Evolutionary conservation across 2,113 vertebrate genomes (phyloP), one percentile per base, ranked within the genome.

Genomic region (Benitochromis conjunctus): DNA sequence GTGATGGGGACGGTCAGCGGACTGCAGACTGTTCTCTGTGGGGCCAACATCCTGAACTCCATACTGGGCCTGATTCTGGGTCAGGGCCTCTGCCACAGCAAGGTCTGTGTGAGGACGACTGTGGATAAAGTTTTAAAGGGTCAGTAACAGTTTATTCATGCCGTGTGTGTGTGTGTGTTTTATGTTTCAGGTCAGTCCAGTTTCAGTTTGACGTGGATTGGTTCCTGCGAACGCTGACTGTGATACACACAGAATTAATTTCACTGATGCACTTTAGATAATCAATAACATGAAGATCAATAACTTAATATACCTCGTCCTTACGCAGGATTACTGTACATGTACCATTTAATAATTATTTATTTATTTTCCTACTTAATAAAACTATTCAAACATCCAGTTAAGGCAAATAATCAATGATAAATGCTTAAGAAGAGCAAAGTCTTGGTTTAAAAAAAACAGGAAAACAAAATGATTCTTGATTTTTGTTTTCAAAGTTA

Each of bases 61-160:
- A 4, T 95, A 55, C 77, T 94, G 24, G 96, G 95, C 0, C 53
- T 94, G 12, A 21, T 97, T 56, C 91, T 95, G 89, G 96, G 96
- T 10, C 94, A 19, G 2, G 81, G 93, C 1, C 54, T 86, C 10
- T 77, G 83, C 43, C 85, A 85, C 6, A 95, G 95, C 78, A 90
- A 95, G 96, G 96, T 96, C 69, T 57, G n/a, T 34, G 38, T 10
- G 11, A 14, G 18, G 64, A 3, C 21, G 36, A 4, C 10, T 7
- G 14, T 34, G 16, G 53, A 4, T 19, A 4, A 19, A 18, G 16
- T 10, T 13, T n/a, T 16, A 13, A 46, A 60, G 16, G 43, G 48
- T 43, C 12, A 41, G 16, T 53, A 48, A 24, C 41, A 18, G 46
- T n/a, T 31, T 54, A 13, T 34, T 53, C 26, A 34, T 53, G 1